Base-by-base conservation (phyloP, 2,113 vertebrate species). In the Carettochelys insculpta region DNA sequence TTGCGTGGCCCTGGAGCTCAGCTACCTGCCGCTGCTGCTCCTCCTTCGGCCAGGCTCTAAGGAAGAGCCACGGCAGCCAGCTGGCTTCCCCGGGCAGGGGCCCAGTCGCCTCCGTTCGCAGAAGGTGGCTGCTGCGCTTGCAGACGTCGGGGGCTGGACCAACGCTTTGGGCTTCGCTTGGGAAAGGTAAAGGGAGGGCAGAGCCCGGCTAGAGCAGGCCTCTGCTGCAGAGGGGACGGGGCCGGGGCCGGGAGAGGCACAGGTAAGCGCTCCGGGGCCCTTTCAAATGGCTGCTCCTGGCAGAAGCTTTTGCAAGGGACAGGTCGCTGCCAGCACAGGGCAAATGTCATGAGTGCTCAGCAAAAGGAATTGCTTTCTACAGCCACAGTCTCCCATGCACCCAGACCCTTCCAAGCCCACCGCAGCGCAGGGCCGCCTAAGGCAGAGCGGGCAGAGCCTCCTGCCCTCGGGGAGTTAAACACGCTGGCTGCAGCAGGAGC, bases 391-490 rank as follows among this genome's bases (percentile, higher is more conserved):
- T 90, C 47, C 48, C 31, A 47, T 8, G 52, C 1, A 1, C 8
- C 38, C 76, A 65, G n/a, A 20, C 17, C 11, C n/a, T 38, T n/a
- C 19, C 11, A 19, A 41, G n/a, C 20, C 65, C n/a, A 5, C n/a
- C 52, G n/a, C 16, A 5, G 0, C 0, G 38, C 11, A 53, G 48
- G 2, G 9, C 12, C 24, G 47, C 29, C 58, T n/a, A n/a, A n/a
- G n/a, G n/a, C n/a, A n/a, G n/a, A 76, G 20, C 27, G 50, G 80
- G 20, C 24, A 77, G 11, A 58, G 34, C 29, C 77, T 92, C 73
- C 29, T 3, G 56, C 14, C 54, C 8, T 43, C 79, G 58, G 25
- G 54, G 0, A 0, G 8, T 34, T 29, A 56, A 31, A 56, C 6
- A 12, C 51, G 38, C 56, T 20, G 14, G 8, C 43, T 50, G 20